Base-by-base conservation (phyloP, 1,140 invertebrate genomes). In the Stenopsyche tienmushanensis region DNA sequence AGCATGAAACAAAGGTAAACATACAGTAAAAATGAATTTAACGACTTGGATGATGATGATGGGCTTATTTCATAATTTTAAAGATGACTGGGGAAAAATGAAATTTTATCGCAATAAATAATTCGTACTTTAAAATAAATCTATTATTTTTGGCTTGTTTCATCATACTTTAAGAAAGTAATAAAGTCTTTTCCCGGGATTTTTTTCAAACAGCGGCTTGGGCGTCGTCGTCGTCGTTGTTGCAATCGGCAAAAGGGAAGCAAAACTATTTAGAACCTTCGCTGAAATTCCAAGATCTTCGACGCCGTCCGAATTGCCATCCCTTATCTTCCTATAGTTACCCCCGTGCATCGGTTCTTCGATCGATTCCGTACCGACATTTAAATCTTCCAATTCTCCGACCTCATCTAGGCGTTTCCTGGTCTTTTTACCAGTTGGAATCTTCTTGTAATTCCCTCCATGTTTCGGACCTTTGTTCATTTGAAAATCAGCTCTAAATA, bases 371-470 rank as follows among this genome's bases (percentile, higher is more conserved):
- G 15, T 5, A 21, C 47, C 49, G 7, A 25, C 42, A 21, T 62
- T 50, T 29, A 66, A 44, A 47, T 66, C 64, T 1, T 66, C 64
- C 34, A 53, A 26, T 23, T 66, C 64, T 1, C 24, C 13, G 9
- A 20, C 17, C 17, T 53, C 18, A 1, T 65, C 55, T 0, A 49
- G 23, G 34, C 34, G 25, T 41, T 62, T 59, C 7, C 24, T 58
- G 10, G 3, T 62, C 3, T 26, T 52, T 47, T 65, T 57, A 13
- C 25, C 21, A 3, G 23, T 34, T 13, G 65, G 55, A 3, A 64
- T 54, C 53, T 72, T 75, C 71, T 74, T 76, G 52, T 80, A 79
- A 67, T 79, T 79, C 54, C 77, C 78, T 49, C 77, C 78, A 60
- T 78, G 76, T 67, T 71, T 76, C 10, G 77, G 78, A n/a, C 76